Percentiles rank a stretch among this genome's conserved stretches.
These are phyloP conservation scores for Pardosa pseudoannulata DNA, from an alignment of 2,888 invertebrate species.

Conservation along the genomic window DNA sequence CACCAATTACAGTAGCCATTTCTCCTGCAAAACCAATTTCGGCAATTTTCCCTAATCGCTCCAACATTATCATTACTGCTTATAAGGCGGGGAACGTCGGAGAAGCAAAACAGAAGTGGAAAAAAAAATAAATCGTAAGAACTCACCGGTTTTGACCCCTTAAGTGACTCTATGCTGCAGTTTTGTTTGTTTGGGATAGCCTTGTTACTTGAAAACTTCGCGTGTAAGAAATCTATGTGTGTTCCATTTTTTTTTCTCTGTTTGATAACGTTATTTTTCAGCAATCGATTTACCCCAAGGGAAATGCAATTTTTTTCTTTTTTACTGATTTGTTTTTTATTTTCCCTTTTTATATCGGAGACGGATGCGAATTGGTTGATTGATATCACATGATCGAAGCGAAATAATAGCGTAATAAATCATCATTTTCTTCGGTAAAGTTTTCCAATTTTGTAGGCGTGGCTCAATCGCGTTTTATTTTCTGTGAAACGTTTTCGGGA, in stretches of 20 bases:
- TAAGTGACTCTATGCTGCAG: neutral
- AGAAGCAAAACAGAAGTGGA: neutral
- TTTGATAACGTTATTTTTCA: neutral
- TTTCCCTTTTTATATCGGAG: slow-evolving; percentile 24
- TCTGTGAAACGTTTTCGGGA: neutral
- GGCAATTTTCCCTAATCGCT: slow-evolving; percentile 68
- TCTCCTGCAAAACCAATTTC: slow-evolving; percentile 60
- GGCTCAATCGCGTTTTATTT: neutral
- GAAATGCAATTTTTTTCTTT: neutral
- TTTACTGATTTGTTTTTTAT: no score
- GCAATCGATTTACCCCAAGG: neutral
- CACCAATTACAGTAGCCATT: slow-evolving; percentile 21
- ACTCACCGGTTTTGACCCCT: neutral
- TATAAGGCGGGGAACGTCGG: neutral
- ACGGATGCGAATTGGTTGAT: slow-evolving; percentile 50
- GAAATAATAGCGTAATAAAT: slow-evolving; percentile 58
- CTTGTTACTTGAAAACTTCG: neutral
- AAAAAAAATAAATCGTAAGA: neutral
- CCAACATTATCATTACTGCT: slow-evolving; percentile 63
- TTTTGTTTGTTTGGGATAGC: neutral
- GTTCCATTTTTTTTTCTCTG: slow-evolving; percentile 10
- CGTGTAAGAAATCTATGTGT: neutral
- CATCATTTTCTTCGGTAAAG: slow-evolving; percentile 46
- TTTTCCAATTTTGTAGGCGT: slow-evolving; percentile 59
- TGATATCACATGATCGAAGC: slow-evolving; percentile 34